These are phyloP conservation scores for Willisornis vidua DNA, from an alignment of 2,113 vertebrate species.

Conservation along the genomic window DNA sequence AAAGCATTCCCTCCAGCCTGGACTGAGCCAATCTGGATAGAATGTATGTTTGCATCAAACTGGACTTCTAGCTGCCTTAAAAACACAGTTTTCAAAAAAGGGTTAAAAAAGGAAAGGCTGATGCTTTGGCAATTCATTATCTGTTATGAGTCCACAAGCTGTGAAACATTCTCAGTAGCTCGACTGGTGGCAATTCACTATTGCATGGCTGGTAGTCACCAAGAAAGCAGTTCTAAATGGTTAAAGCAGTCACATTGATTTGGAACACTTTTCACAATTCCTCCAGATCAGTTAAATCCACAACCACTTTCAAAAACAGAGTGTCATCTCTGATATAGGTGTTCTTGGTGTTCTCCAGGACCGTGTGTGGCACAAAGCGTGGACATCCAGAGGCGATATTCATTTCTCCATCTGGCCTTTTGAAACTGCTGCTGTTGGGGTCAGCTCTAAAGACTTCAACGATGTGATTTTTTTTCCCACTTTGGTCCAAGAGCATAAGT, in stretches of 20 bases:
- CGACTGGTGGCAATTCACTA: not conserved
- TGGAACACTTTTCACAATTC: slow-evolving; percentile 68
- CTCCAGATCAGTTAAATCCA: slow-evolving; percentile 85
- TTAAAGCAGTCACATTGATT: not conserved
- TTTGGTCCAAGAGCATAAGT: slow-evolving; percentile 86
- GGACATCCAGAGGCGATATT: slow-evolving; percentile 86
- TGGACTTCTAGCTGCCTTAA: slow-evolving; percentile 17
- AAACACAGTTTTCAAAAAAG: not conserved
- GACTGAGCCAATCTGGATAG: not conserved
- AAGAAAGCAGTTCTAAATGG: not conserved
- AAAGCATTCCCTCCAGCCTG: not conserved
- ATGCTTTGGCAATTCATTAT: slow-evolving; percentile 12
- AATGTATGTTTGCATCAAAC: not conserved
- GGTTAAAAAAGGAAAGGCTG: slow-evolving; percentile 18
- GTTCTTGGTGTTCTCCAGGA: slow-evolving; percentile 78
- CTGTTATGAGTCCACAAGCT: not conserved
- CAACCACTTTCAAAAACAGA: slow-evolving; percentile 86
- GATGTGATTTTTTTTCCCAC: slow-evolving; percentile 80
- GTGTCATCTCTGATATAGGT: slow-evolving; percentile 85
- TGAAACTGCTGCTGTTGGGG: slow-evolving; percentile 83
- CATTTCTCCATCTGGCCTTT: slow-evolving; percentile 81
- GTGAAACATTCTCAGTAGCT: not conserved
- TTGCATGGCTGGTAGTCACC: not conserved
- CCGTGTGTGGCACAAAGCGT: slow-evolving; percentile 78
- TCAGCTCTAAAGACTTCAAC: slow-evolving; percentile 82